Base-by-base conservation (phyloP, 2,888 invertebrate species). In the Trimorus sp. region DNA sequence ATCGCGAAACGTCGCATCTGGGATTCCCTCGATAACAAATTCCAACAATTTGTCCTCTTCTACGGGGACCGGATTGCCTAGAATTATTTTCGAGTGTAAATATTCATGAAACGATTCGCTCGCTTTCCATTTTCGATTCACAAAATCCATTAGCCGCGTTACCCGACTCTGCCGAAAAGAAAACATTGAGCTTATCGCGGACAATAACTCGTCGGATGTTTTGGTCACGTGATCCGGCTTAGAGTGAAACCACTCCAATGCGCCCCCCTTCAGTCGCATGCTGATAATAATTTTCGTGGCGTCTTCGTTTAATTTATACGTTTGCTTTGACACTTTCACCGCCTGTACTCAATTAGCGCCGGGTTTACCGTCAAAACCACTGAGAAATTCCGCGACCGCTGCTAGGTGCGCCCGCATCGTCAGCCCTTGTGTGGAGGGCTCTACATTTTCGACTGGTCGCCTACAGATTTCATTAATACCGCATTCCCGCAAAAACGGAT, bases 401-500 rank as follows among this genome's bases (percentile, higher is more conserved):
- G 26, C 26, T 26, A 26, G 2, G 4, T 26, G 26, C 26, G 26
- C 1, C 4, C 26, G 26, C 26, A 26, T 26, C 26, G 26, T 26
- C 26, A 26, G 26, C 26, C 26, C 26, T 26, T 26, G 26, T 4
- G 26, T 4, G 26, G 26, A 26, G 26, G 26, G 26, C 51, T 74
- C 70, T 63, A 59, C 54, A 73, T 73, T 83, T 83, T 79, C 76
- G 68, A 58, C 82, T 79, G 79, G 73, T 71, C 78, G 78, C 80
- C 78, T 76, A 66, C 68, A 70, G 83, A 74, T 79, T 78, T 80
- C 82, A 73, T 69, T 81, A 56, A 79, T 73, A 71, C 74, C 75
- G 26, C 59, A 53, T 75, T 62, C 62, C 75, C 48, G 51, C 71
- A 69, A 75, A 81, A 82, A 69, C 53, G 54, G 37, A 73, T 68